phyloP scores from a whole-genome alignment of 2,888 invertebrate genomes.

The Pinctada fucata region DNA sequence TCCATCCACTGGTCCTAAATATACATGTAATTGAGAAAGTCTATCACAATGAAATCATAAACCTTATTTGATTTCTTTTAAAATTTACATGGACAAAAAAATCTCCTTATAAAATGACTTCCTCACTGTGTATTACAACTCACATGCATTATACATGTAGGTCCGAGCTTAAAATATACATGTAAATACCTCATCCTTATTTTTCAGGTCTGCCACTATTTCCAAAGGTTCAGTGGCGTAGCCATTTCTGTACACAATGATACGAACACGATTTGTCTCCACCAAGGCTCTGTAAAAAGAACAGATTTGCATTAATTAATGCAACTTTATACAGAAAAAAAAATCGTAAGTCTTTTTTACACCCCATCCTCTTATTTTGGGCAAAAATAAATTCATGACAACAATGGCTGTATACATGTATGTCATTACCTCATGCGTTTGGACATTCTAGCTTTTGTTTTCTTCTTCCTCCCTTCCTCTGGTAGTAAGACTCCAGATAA shows the following conservation, averaged over 20 bases:
- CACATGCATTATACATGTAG: too few relatives aligned
- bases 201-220: constrained; percentile 71
- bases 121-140: too few relatives aligned
- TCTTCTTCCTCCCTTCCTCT: constrained; percentile 66
- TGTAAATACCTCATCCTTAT: constrained; percentile 68
- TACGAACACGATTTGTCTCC: constrained; percentile 69
- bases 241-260: constrained; percentile 75
- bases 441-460: constrained; percentile 66
- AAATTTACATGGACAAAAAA: too few relatives aligned
- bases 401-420: too few relatives aligned
- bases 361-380: too few relatives aligned
- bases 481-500: constrained; percentile 72
- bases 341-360: not conserved
- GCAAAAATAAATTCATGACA: too few relatives aligned
- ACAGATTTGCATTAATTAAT: not conserved
- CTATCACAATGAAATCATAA: too few relatives aligned
- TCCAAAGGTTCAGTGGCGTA: constrained; percentile 71
- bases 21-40: too few relatives aligned
- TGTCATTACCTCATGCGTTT: constrained; percentile 70
- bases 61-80: too few relatives aligned
- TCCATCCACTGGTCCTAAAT: too few relatives aligned
- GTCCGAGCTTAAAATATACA: too few relatives aligned
- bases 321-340: not conserved
- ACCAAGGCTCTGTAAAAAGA: constrained; percentile 60
- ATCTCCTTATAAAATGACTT: too few relatives aligned